These are phyloP conservation scores for Charanyca ferruginea DNA, from an alignment of 2,888 invertebrate species.

Conservation along the genomic window DNA sequence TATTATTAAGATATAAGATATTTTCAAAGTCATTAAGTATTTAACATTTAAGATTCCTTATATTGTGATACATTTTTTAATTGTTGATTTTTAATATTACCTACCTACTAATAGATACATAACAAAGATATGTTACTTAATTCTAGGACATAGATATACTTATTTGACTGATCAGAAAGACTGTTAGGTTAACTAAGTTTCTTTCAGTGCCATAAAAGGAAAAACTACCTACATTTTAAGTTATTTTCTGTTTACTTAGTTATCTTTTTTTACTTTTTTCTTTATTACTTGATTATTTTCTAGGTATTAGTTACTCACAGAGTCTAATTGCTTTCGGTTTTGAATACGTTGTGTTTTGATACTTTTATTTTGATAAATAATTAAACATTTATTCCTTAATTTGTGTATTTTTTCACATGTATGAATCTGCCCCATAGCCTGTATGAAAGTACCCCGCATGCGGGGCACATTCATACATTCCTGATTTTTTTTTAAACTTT, in stretches of 20 bases:
- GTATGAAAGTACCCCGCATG: too few species aligned
- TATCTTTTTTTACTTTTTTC: not conserved
- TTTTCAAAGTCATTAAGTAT: not conserved
- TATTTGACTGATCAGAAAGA: not conserved
- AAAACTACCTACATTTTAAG: not conserved
- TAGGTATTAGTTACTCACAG: too few species aligned
- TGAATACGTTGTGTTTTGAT: not conserved
- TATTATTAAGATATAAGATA: not conserved
- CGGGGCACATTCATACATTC: too few species aligned
- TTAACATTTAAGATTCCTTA: not conserved
- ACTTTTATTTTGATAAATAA: not conserved
- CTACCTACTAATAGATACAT: not conserved
- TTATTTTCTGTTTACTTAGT: not conserved
- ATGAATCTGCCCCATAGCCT: not conserved
- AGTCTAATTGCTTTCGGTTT: too few species aligned
- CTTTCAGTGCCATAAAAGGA: not conserved
- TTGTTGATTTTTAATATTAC: constrained; percentile 1
- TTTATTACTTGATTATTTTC: not conserved
- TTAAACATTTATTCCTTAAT: not conserved
- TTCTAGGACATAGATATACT: too few species aligned
- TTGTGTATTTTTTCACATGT: constrained; percentile 2
- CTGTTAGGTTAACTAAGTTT: not conserved
- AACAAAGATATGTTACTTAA: too few species aligned
- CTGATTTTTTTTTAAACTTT: too few species aligned
- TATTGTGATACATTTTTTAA: too few species aligned